Percentiles rank a stretch among this genome's conserved stretches.
phyloP scores from a whole-genome alignment of 2,888 invertebrate genomes.

The Macroteleia sp. region DNA sequence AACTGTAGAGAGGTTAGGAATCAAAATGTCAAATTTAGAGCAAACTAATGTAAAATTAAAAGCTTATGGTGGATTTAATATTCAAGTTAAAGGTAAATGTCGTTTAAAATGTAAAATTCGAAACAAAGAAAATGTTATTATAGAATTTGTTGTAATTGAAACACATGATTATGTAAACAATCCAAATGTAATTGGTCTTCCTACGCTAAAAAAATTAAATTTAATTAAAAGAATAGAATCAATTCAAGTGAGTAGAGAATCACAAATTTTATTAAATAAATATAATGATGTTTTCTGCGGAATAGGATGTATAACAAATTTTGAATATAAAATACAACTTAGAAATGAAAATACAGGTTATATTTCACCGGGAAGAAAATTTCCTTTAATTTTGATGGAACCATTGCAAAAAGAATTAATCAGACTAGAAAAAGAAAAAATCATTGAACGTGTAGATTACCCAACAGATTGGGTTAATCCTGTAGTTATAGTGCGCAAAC shows the following conservation, averaged over 20 bases:
- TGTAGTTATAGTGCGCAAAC: constrained; percentile 60
- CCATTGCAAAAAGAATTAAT: constrained; percentile 57
- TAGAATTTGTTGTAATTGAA: too few relatives aligned
- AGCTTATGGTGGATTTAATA: constrained; percentile 18
- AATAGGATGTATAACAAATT: constrained; percentile 57
- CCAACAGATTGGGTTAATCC: constrained; percentile 66
- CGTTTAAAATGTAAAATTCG: too few relatives aligned
- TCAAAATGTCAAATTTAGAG: too few relatives aligned
- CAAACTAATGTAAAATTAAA: too few relatives aligned
- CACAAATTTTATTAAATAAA: not conserved
- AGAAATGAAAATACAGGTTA: too few relatives aligned
- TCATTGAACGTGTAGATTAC: too few relatives aligned
- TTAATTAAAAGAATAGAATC: constrained; percentile 21
- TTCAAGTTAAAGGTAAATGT: too few relatives aligned
- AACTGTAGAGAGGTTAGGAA: too few relatives aligned
- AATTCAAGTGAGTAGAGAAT: not conserved
- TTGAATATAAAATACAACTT: constrained; percentile 47
- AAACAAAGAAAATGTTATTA: too few relatives aligned
- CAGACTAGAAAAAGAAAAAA: too few relatives aligned
- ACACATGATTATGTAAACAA: not conserved
- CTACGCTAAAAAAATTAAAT: constrained; percentile 19
- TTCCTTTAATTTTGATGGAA: constrained; percentile 56
- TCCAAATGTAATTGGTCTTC: constrained; percentile 31
- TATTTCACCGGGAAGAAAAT: constrained; percentile 40
- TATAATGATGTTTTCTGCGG: constrained; percentile 55